These are phyloP conservation scores for Morpho achilles DNA, from an alignment of 2,888 invertebrate genomes.

Conservation along the genomic window DNA sequence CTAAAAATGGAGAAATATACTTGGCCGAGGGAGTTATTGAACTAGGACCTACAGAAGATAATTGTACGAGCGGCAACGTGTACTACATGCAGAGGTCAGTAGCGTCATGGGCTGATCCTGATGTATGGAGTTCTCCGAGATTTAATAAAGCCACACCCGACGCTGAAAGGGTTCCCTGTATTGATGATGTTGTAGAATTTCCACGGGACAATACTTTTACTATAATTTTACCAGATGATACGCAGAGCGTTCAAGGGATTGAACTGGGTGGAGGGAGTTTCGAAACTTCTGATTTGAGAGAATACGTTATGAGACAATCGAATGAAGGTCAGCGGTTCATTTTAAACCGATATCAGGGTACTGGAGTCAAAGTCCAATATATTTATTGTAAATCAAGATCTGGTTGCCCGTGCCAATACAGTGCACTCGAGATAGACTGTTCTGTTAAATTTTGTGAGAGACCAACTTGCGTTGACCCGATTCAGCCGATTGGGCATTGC, in stretches of 20 bases:
- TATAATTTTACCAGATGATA: slow-evolving; percentile 43
- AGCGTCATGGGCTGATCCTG: slow-evolving; percentile 57
- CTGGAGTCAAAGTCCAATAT: slow-evolving; percentile 35
- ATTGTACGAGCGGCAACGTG: slow-evolving; percentile 41
- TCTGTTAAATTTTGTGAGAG: slow-evolving; percentile 50
- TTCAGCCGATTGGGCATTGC: slow-evolving; percentile 61
- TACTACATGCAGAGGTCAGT: slow-evolving; percentile 50
- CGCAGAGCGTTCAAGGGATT: slow-evolving; percentile 42
- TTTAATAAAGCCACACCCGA: slow-evolving; percentile 73
- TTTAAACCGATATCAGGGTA: slow-evolving; percentile 33
- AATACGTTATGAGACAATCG: slow-evolving; percentile 21
- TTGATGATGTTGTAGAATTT: slow-evolving; percentile 61
- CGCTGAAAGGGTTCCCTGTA: slow-evolving; percentile 68
- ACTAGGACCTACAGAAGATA: slow-evolving; percentile 47
- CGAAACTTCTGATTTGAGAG: slow-evolving; percentile 13
- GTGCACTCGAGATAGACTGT: slow-evolving; percentile 48
- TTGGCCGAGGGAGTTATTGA: slow-evolving; percentile 47
- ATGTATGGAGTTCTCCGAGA: slow-evolving; percentile 60
- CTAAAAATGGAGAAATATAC: slow-evolving; percentile 55
- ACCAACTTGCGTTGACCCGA: slow-evolving; percentile 51
- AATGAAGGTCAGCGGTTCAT: slow-evolving; percentile 42
- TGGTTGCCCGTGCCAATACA: slow-evolving; percentile 60
- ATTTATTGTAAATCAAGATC: slow-evolving; percentile 37
- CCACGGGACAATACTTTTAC: slow-evolving; percentile 46
- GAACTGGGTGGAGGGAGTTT: slow-evolving; percentile 37